phyloP scores from a whole-genome alignment of 2,888 invertebrate genomes.

The Tenthredo amoena region DNA sequence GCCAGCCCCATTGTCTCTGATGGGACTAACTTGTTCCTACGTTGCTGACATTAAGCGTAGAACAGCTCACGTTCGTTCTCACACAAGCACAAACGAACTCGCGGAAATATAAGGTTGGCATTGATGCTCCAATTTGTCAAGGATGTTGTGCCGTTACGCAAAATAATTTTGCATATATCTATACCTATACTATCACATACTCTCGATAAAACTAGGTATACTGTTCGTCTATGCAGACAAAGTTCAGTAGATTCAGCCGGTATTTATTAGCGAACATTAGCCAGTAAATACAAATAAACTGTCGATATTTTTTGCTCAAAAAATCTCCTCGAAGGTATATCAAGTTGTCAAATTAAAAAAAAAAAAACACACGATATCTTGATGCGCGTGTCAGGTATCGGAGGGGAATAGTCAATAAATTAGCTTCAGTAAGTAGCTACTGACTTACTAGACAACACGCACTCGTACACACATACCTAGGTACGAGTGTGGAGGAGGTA shows the following conservation, averaged over 20 bases:
- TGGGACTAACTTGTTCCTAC: background rate
- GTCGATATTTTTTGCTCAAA: background rate
- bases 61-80: background rate
- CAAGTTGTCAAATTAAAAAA: background rate
- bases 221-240: background rate
- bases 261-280: slow-evolving; percentile 11
- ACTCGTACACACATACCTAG: background rate
- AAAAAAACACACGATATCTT: background rate
- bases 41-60: background rate
- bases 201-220: background rate
- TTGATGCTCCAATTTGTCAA: slow-evolving; percentile 42
- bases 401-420: background rate
- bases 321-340: background rate
- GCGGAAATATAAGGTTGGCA: slow-evolving; percentile 9
- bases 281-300: background rate
- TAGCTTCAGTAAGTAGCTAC: background rate
- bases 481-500: background rate
- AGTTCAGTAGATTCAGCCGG: background rate
- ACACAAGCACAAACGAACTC: background rate
- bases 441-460: background rate
- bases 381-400: background rate
- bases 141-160: slow-evolving; percentile 45
- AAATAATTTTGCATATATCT: slow-evolving; percentile 5
- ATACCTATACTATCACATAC: background rate
- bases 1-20: background rate